Evolutionary conservation across 2,797 vertebrate genomes (phyloP), one percentile per base, ranked within the genome.

Genomic region (Nasua narica): DNA sequence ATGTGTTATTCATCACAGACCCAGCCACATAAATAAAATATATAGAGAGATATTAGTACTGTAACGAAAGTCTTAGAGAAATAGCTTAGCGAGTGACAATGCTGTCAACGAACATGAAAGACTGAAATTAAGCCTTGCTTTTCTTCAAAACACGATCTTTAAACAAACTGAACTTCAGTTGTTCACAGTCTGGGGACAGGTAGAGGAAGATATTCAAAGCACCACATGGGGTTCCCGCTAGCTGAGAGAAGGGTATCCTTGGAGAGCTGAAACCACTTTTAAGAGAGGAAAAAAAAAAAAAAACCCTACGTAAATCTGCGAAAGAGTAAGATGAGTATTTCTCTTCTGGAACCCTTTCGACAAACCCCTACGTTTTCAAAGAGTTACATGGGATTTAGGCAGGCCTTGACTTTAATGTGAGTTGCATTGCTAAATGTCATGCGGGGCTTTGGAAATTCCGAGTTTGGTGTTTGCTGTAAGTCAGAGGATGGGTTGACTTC

Each of bases 1-100:
- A 97, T 97, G 72, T 37, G 79, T 83, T 88, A 96, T 90, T 98
- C 95, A 35, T 96, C 70, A 7, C 87, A 83, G 96, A 13, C 95
- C 88, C 89, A 97, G 82, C 40, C 92, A 96, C 97, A 98, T 96
- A 98, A 98, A 98, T 96, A 97, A 98, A 98, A 98, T 95, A 86
- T 85, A 96, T 23, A 4, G 25, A 94, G 97, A 98, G 96, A 95
- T 94, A 97, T 98, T 97, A 97, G 97, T 81, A 87, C 90, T 96
- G 95, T 96, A 97, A 97, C 84, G 7, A 95, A 98, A 98, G 95
- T 89, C 91, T 91, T 76, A 89, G 91, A 96, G 96, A 97, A 98
- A 98, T 97, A 97, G 97, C 65, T 76, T 98, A 79, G 96, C 95
- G 54, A 98, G 93, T 62, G 95, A 93, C 96, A 91, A 48, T 97